Evolutionary conservation across 2,888 invertebrate species (phyloP).

Genomic region (Eilema depressum): DNA sequence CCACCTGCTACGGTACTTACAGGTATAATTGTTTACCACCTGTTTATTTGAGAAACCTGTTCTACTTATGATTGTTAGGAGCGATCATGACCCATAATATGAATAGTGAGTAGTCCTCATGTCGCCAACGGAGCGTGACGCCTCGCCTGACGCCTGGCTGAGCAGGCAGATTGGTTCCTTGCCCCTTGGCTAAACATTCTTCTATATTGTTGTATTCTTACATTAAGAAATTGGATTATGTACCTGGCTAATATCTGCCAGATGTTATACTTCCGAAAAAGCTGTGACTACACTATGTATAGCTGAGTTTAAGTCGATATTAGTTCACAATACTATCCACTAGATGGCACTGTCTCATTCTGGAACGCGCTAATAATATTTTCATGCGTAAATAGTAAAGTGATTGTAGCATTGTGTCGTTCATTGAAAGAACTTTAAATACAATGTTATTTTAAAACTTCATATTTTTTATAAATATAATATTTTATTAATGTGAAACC

Average conservation of each 20-base stretch:
- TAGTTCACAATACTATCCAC: no score
- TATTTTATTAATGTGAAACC: no score
- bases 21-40: neutral
- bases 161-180: slow-evolving; percentile 52
- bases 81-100: slow-evolving; percentile 28
- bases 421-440: no score
- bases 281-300: no score
- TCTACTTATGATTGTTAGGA: slow-evolving; percentile 17
- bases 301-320: no score
- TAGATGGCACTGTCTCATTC: no score
- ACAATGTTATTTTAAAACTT: no score
- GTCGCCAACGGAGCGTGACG: slow-evolving; percentile 51
- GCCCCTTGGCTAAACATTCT: slow-evolving; percentile 27
- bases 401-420: no score
- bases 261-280: no score
- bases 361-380: no score
- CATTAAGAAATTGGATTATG: neutral
- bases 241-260: neutral
- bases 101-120: slow-evolving; percentile 40
- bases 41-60: neutral
- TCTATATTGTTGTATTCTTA: neutral
- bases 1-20: neutral
- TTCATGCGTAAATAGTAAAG: no score
- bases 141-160: slow-evolving; percentile 33
- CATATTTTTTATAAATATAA: no score